phyloP scores from a whole-genome alignment of 1,140 invertebrate genomes.

The Macrobrachium rosenbergii region DNA sequence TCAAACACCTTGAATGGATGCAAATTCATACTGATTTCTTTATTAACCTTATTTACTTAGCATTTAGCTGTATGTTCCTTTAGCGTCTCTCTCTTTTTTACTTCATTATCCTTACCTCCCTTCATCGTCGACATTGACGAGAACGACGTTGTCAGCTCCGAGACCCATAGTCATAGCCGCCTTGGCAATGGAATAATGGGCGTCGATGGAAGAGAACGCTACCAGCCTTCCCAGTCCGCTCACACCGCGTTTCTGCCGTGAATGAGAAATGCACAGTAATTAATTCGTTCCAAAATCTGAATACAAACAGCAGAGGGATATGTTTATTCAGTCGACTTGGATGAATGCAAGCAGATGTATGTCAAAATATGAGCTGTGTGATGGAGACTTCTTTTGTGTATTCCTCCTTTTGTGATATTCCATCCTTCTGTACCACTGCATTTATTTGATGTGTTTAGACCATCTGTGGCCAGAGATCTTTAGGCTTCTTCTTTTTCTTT shows the following conservation, averaged over 20 bases:
- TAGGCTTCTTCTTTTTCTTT: too few species aligned
- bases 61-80: neutral
- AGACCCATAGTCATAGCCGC: slow-evolving; percentile 80
- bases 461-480: too few species aligned
- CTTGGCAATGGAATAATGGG: slow-evolving; percentile 96
- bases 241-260: slow-evolving; percentile 71
- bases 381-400: too few species aligned
- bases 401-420: too few species aligned
- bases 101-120: slow-evolving; percentile 75
- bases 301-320: neutral
- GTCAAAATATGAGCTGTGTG: too few species aligned
- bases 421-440: too few species aligned
- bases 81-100: neutral
- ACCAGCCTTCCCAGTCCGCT: slow-evolving; percentile 79
- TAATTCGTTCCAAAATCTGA: neutral
- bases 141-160: slow-evolving; percentile 82
- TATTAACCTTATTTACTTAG: too few species aligned
- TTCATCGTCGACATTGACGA: slow-evolving; percentile 78
- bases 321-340: too few species aligned
- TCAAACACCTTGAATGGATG: too few species aligned
- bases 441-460: too few species aligned
- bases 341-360: too few species aligned
- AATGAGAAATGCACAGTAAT: neutral
- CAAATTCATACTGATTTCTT: too few species aligned
- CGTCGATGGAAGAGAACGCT: slow-evolving; percentile 87